Percentiles rank a stretch among this genome's conserved stretches.
Evolutionary conservation across 2,888 invertebrate species (phyloP).

Genomic region (Allolobophora icterica): DNA sequence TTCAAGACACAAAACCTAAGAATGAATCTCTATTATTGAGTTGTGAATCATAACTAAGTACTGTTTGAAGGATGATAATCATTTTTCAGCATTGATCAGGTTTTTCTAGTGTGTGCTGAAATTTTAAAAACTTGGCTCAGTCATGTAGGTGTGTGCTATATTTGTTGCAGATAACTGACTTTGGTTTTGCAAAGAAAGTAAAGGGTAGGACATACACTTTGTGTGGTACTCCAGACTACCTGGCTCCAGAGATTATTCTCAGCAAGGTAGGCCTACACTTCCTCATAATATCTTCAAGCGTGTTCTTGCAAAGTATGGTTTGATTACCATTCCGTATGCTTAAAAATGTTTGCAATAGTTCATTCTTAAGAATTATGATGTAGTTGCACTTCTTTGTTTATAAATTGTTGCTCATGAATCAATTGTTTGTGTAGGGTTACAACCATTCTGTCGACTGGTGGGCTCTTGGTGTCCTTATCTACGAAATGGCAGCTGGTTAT

Average conservation of each 20-base stretch:
- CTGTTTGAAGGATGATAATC: background rate
- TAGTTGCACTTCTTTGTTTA: background rate
- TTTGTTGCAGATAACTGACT: slow-evolving; percentile 86
- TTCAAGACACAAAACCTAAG: background rate
- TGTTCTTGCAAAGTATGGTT: background rate
- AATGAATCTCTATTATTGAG: background rate
- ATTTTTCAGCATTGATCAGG: background rate
- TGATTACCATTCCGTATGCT: background rate
- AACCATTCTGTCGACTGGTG: slow-evolving; percentile 99
- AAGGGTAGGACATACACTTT: slow-evolving; percentile 99
- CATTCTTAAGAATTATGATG: background rate
- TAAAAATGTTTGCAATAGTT: background rate
- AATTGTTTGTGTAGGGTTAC: slow-evolving; percentile 72
- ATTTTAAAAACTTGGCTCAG: background rate
- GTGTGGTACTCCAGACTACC: slow-evolving; percentile 93
- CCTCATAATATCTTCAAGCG: background rate
- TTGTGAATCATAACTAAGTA: background rate
- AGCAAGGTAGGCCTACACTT: slow-evolving; percentile 72
- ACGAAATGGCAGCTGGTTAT: slow-evolving; percentile 77
- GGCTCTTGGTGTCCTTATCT: slow-evolving; percentile 76
- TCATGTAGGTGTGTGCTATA: background rate
- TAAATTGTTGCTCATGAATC: slow-evolving; percentile 4
- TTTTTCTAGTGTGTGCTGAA: background rate
- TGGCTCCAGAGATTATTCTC: slow-evolving; percentile 72
- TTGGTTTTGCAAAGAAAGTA: slow-evolving; percentile 97